These are phyloP conservation scores for Microtus montanus DNA, from an alignment of 2,113 vertebrate species.

Conservation along the genomic window DNA sequence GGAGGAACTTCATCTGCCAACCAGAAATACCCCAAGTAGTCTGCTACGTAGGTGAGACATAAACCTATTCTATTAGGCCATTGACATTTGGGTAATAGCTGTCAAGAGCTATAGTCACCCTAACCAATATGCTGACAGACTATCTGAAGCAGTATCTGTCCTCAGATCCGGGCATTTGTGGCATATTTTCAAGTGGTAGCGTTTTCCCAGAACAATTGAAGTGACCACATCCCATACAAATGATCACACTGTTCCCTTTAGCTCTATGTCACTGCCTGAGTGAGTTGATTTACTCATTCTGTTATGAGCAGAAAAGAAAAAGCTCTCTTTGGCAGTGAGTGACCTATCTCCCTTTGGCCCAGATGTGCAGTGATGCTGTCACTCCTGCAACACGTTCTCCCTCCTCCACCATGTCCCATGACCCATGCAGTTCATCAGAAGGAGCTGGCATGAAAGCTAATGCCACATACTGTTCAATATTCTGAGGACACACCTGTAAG, in stretches of 20 bases:
- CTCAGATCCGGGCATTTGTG: background rate
- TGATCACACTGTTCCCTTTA: background rate
- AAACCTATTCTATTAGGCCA: background rate
- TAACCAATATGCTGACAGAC: background rate
- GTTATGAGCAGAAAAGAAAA: background rate
- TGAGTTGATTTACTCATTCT: conserved; percentile 16
- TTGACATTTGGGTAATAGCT: background rate
- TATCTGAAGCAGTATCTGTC: background rate
- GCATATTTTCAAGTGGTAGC: background rate
- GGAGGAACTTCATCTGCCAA: background rate
- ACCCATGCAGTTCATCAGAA: background rate
- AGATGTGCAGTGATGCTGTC: background rate
- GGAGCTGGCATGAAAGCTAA: background rate
- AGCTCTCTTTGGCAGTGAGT: background rate
- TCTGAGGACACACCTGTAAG: background rate
- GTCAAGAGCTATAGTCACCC: background rate
- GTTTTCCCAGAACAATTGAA: background rate
- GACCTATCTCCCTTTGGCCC: background rate
- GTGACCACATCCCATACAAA: background rate
- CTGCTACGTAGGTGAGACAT: background rate
- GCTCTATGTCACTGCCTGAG: background rate
- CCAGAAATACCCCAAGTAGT: background rate
- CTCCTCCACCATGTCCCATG: background rate
- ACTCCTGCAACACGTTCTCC: background rate
- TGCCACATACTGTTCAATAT: background rate